Evolutionary conservation across 2,113 vertebrate species (phyloP).

Genomic region (Alectura lathami): DNA sequence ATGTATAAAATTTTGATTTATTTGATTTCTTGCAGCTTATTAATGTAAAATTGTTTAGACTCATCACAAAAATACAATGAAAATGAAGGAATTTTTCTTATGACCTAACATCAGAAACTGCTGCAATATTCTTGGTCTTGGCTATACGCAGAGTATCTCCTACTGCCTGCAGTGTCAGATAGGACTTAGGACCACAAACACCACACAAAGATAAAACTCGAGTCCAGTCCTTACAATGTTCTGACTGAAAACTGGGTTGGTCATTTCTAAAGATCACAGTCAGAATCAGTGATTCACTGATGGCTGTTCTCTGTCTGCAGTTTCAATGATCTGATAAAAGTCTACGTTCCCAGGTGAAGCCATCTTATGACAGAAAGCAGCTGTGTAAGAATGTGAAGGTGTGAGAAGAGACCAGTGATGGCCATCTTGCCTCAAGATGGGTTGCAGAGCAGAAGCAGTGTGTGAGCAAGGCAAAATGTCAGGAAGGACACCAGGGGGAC

Average conservation of each 20-base stretch:
- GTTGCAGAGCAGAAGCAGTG: fast-evolving
- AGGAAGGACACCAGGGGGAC: neutral
- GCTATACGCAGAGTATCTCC: neutral
- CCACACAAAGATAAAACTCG: neutral
- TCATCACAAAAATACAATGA: neutral
- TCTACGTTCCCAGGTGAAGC: neutral
- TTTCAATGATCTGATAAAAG: neutral
- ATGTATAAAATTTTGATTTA: neutral
- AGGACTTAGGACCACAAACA: neutral
- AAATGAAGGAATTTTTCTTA: neutral
- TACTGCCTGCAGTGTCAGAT: neutral
- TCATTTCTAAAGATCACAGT: neutral
- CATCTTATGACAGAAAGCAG: neutral
- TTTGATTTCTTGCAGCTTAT: neutral
- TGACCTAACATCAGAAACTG: fast-evolving
- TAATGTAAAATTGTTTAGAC: neutral
- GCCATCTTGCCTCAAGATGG: neutral
- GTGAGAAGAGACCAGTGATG: neutral
- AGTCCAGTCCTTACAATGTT: neutral
- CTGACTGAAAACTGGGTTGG: neutral
- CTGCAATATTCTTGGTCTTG: neutral
- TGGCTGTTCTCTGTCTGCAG: neutral
- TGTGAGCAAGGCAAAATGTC: neutral
- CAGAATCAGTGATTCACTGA: neutral
- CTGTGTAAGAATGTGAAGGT: neutral